phyloP scores from a whole-genome alignment of 2,888 invertebrate genomes.

The Sminthurinus aureus region DNA sequence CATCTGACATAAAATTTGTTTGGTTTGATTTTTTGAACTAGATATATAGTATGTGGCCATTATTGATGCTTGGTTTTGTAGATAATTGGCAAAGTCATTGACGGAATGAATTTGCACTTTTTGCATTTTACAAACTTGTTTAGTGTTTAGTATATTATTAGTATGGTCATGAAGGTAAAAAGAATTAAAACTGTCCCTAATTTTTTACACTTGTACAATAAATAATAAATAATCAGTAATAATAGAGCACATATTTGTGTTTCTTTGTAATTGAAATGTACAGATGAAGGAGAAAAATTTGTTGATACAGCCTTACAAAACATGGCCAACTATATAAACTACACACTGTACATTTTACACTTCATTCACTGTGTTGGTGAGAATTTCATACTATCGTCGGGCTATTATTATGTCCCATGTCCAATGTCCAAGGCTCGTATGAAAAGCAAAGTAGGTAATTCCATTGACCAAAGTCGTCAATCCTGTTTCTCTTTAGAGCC shows the following conservation, averaged over 20 bases:
- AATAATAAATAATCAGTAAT: neutral
- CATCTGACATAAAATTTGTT: too few relatives aligned
- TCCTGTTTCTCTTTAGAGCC: neutral
- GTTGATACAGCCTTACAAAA: neutral
- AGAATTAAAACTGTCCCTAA: too few relatives aligned
- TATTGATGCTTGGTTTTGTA: too few relatives aligned
- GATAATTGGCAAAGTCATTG: too few relatives aligned
- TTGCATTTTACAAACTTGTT: too few relatives aligned
- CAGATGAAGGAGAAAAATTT: neutral
- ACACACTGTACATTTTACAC: neutral
- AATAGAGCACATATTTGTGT: neutral
- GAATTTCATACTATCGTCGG: neutral
- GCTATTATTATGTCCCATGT: neutral
- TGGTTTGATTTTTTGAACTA: too few relatives aligned
- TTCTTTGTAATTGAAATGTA: too few relatives aligned
- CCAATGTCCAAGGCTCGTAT: neutral
- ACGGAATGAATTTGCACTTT: too few relatives aligned
- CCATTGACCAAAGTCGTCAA: constrained; percentile 6
- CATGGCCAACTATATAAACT: neutral
- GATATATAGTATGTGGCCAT: too few relatives aligned
- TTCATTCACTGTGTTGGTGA: neutral
- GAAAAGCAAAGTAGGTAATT: neutral
- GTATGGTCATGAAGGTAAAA: too few relatives aligned
- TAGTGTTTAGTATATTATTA: too few relatives aligned
- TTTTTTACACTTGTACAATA: too few relatives aligned